These are phyloP conservation scores for Albula glossodonta DNA, from an alignment of 2,113 vertebrate species.

Conservation along the genomic window DNA sequence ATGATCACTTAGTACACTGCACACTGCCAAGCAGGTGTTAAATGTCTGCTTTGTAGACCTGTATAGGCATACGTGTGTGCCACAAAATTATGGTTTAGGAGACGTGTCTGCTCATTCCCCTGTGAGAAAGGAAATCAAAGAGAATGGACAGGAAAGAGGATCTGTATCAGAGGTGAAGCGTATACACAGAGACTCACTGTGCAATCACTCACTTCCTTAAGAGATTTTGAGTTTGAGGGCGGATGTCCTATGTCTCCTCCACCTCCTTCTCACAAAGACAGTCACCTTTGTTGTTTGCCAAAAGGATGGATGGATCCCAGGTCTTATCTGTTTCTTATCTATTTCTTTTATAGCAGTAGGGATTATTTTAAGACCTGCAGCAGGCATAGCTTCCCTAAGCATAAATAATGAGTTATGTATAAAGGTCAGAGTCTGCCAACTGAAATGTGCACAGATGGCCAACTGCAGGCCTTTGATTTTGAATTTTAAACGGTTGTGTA, in stretches of 20 bases:
- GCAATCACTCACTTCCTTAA: background rate
- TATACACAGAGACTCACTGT: background rate
- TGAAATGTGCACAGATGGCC: slow-evolving; percentile 6
- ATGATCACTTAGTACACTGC: background rate
- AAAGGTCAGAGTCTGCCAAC: slow-evolving; percentile 52
- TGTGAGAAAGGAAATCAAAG: background rate
- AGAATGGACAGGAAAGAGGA: background rate
- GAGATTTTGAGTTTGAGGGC: background rate
- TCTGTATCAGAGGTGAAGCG: background rate
- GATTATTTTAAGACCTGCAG: background rate
- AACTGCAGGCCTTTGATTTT: background rate
- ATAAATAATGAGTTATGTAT: slow-evolving; percentile 45
- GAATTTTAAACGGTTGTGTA: background rate
- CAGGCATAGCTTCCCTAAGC: slow-evolving; percentile 35
- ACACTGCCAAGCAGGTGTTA: background rate
- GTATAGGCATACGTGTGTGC: too few relatives aligned
- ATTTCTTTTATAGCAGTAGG: background rate
- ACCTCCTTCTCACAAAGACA: background rate
- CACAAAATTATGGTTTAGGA: background rate
- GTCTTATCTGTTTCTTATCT: background rate
- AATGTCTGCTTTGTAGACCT: background rate
- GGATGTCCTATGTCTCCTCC: background rate
- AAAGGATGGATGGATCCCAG: background rate
- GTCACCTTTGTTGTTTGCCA: background rate
- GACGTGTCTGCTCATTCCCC: background rate